Evolutionary conservation across 2,888 invertebrate species (phyloP).

Genomic region (Coelinius sp.): DNA sequence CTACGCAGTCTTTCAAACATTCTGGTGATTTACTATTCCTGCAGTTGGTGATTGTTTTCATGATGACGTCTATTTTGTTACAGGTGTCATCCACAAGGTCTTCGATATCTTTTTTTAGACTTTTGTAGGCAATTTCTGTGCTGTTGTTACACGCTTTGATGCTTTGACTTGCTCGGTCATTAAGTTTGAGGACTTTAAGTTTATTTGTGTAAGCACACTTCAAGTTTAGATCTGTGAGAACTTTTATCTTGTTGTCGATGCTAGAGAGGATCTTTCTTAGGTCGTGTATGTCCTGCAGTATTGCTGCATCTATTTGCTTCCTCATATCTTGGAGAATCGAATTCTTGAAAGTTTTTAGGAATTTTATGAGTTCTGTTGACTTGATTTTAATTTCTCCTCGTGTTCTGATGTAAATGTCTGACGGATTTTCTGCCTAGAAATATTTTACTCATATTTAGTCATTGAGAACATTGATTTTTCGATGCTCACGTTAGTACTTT

Average conservation of each 20-base stretch:
- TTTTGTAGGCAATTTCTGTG: not conserved
- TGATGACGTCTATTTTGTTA: constrained; percentile 34
- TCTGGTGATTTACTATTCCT: constrained; percentile 37
- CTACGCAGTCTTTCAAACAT: constrained; percentile 44
- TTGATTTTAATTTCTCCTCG: constrained; percentile 26
- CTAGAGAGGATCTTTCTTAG: constrained; percentile 36
- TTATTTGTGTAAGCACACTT: constrained; percentile 47
- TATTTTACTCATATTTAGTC: no score
- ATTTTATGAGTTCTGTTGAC: constrained; percentile 30
- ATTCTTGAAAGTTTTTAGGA: constrained; percentile 33
- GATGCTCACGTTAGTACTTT: constrained; percentile 41
- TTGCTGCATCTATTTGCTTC: constrained; percentile 29
- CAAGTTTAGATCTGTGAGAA: constrained; percentile 45
- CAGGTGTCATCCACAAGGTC: constrained; percentile 35
- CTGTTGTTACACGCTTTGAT: not conserved
- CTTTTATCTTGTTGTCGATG: constrained; percentile 38
- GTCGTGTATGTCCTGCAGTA: constrained; percentile 34
- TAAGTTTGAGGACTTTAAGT: constrained; percentile 42
- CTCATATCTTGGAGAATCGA: constrained; percentile 32
- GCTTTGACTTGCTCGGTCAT: constrained; percentile 44
- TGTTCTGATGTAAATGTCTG: constrained; percentile 45
- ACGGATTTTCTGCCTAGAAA: not conserved
- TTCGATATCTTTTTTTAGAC: constrained; percentile 26
- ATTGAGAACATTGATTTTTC: no score
- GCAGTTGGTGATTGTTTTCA: constrained; percentile 41